Percentiles rank a stretch among this genome's conserved stretches.
Conservation (phyloP, 2,113 vertebrate genomes). For the Charadrius vociferus region DNA sequence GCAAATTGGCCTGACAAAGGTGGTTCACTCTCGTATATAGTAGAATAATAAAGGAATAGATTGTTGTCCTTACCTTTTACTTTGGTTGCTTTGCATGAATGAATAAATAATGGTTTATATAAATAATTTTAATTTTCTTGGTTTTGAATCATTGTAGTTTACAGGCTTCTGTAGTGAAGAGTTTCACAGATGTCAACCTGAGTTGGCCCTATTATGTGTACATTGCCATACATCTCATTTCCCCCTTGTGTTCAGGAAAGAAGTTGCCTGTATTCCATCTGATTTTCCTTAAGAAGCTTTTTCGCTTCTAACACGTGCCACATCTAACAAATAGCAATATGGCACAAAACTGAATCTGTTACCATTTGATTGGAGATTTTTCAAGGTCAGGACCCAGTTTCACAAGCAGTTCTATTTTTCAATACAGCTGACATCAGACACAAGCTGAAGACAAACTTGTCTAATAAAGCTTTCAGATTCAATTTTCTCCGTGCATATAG, state of each 20-base stretch:
- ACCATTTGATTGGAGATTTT: slow-evolving; percentile 65
- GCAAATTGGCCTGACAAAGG: not conserved
- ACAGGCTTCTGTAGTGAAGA: not conserved
- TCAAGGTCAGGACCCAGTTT: slow-evolving; percentile 76
- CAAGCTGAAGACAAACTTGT: slow-evolving; percentile 79
- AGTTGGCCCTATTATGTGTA: not conserved
- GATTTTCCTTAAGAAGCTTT: slow-evolving; percentile 28
- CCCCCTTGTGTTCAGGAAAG: not conserved
- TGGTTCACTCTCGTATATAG: not conserved
- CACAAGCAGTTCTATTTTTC: slow-evolving; percentile 73
- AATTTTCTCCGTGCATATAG: slow-evolving; percentile 78
- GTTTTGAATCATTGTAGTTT: not conserved
- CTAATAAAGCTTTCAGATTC: slow-evolving; percentile 85
- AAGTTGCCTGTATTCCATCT: not conserved
- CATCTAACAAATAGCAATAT: slow-evolving; percentile 60
- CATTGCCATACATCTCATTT: not conserved
- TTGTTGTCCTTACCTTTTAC: not conserved
- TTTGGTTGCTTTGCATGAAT: not conserved
- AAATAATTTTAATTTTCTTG: not conserved
- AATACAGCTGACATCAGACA: slow-evolving; percentile 70
- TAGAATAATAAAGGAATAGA: not conserved
- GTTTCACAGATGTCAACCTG: not conserved
- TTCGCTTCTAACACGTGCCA: not conserved
- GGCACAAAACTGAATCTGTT: slow-evolving; percentile 56
- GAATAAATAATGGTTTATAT: not conserved